These are phyloP conservation scores for Podarcis lilfordi DNA, from an alignment of 2,797 vertebrate genomes.

Conservation along the genomic window DNA sequence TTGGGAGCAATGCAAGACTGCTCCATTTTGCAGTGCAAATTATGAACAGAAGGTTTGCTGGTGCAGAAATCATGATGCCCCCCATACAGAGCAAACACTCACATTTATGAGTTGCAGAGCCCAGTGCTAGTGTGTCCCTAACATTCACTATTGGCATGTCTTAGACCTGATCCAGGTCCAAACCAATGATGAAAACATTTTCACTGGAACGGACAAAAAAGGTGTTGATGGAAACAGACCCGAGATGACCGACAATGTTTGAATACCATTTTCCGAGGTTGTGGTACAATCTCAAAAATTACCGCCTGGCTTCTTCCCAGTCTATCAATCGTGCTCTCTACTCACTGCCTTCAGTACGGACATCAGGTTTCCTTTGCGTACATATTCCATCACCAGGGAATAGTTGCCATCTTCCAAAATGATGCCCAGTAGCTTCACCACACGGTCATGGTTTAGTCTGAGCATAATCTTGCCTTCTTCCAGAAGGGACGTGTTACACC, in stretches of 20 bases:
- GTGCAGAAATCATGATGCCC: neutral
- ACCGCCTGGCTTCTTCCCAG: neutral
- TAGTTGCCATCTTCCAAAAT: conserved; percentile 91
- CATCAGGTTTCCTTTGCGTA: conserved; percentile 90
- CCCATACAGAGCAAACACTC: neutral
- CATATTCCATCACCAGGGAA: conserved; percentile 93
- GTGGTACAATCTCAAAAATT: neutral
- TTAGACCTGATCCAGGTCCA: neutral
- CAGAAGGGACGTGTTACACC: conserved; percentile 82
- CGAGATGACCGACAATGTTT: neutral
- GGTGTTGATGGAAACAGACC: neutral
- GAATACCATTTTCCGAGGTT: neutral
- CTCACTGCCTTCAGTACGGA: conserved; percentile 85
- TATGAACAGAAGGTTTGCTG: neutral
- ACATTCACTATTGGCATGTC: neutral
- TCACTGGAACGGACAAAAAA: neutral
- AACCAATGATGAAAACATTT: neutral
- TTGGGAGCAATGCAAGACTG: neutral
- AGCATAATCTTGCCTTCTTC: conserved; percentile 92
- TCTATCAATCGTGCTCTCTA: conserved; percentile 12
- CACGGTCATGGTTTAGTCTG: conserved; percentile 85
- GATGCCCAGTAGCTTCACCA: conserved; percentile 91
- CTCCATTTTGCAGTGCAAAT: neutral
- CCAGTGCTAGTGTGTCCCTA: neutral
- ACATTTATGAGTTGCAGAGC: neutral